phyloP scores from a whole-genome alignment of 2,113 vertebrate genomes.

The Bujurquina vittata region DNA sequence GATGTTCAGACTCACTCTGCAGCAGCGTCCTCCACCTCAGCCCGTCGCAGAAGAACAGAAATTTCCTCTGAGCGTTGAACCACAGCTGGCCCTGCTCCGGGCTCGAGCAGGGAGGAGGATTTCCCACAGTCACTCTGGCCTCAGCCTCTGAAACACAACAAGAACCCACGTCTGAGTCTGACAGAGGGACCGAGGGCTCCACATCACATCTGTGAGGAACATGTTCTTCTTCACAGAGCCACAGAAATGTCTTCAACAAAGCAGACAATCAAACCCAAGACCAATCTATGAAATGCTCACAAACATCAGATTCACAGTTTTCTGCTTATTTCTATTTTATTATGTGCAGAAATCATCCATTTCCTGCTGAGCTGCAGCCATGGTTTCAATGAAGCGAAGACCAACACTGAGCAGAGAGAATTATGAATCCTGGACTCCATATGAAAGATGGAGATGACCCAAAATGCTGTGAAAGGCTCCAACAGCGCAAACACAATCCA shows the following conservation, averaged over 20 bases:
- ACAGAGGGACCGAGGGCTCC: background rate
- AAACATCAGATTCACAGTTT: background rate
- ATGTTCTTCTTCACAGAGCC: background rate
- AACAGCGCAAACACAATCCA: background rate
- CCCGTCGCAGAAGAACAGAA: conserved; percentile 86
- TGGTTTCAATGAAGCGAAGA: background rate
- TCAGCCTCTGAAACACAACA: conserved; percentile 76
- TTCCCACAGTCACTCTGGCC: conserved; percentile 84
- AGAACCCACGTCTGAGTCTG: background rate
- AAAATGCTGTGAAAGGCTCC: background rate
- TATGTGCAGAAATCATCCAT: background rate
- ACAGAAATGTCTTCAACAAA: background rate
- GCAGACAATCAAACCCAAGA: background rate
- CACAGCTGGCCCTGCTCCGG: conserved; percentile 85
- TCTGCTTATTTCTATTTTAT: background rate
- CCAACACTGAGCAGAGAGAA: background rate
- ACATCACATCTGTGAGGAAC: too few relatives aligned
- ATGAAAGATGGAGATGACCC: background rate
- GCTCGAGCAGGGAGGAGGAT: conserved; percentile 79
- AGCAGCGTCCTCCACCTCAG: conserved; percentile 85
- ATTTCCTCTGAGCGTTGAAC: conserved; percentile 81
- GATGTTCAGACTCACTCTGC: conserved; percentile 78
- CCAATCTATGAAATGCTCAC: background rate
- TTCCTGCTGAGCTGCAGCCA: too few relatives aligned
- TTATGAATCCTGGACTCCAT: background rate